Percentiles rank a stretch among this genome's conserved stretches.
These are phyloP conservation scores for Poecilia wingei DNA, from an alignment of 2,797 vertebrate species.

Conservation along the genomic window DNA sequence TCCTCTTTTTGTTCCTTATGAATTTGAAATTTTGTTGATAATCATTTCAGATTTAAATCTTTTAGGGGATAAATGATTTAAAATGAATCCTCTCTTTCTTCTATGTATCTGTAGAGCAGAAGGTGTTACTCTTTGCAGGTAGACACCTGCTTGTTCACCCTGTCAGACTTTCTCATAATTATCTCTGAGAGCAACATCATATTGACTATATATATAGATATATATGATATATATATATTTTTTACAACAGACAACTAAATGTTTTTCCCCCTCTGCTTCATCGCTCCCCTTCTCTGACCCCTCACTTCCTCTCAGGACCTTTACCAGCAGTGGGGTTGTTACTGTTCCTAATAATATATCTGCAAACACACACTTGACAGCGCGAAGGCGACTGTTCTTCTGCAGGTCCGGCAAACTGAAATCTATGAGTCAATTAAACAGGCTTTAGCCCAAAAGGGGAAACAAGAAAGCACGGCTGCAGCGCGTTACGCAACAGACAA, in stretches of 20 bases:
- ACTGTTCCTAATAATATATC: constrained; percentile 19
- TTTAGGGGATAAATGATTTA: background rate
- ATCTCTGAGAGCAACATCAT: background rate
- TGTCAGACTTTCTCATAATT: background rate
- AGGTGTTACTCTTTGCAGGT: background rate
- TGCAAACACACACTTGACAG: background rate
- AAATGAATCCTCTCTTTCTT: background rate
- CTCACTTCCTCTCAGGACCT: constrained; percentile 49
- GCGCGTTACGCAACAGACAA: constrained; percentile 21
- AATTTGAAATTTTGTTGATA: background rate
- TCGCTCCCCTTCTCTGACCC: constrained; percentile 1
- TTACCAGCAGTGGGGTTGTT: constrained; percentile 39
- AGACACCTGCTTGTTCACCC: constrained; percentile 1
- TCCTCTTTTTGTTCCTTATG: background rate
- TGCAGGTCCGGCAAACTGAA: background rate
- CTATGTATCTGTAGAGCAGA: background rate
- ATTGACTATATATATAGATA: background rate
- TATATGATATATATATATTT: background rate
- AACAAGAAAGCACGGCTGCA: constrained; percentile 9
- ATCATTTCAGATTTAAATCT: no score
- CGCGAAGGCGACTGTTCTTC: background rate
- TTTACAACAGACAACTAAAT: background rate
- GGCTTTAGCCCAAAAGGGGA: constrained; percentile 13
- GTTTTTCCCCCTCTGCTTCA: background rate
- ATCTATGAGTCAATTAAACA: constrained; percentile 9